Percentiles rank a stretch among this genome's conserved stretches.
Evolutionary conservation across 2,888 invertebrate species (phyloP).

Genomic region (Cryptophagus acutangulus): DNA sequence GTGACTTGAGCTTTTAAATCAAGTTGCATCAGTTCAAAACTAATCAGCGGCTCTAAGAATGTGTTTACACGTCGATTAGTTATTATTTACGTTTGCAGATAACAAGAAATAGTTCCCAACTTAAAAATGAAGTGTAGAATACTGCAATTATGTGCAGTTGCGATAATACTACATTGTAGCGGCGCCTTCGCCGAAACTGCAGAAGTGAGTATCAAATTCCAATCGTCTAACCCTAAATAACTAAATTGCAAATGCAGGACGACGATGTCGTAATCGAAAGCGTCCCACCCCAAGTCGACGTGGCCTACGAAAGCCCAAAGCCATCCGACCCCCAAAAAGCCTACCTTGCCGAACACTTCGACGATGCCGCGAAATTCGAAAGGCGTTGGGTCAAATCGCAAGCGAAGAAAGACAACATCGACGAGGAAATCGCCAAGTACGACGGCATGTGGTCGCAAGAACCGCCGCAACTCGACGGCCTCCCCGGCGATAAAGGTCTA

Average conservation of each 20-base stretch:
- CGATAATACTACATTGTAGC: conserved; percentile 8
- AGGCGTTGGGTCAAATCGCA: conserved; percentile 82
- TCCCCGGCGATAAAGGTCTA: conserved; percentile 77
- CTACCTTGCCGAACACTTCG: conserved; percentile 83
- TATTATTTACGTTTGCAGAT: too few relatives aligned
- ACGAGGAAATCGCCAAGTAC: conserved; percentile 90
- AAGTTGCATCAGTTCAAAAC: too few relatives aligned
- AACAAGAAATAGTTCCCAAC: too few relatives aligned
- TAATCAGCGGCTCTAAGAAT: too few relatives aligned
- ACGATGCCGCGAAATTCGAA: conserved; percentile 65
- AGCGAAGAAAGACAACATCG: conserved; percentile 75
- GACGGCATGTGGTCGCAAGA: conserved; percentile 82
- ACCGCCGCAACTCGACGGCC: conserved; percentile 67
- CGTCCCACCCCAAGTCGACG: conserved; percentile 40
- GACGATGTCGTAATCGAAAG: conserved; percentile 41
- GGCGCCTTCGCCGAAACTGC: conserved; percentile 11
- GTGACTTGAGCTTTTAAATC: too few relatives aligned
- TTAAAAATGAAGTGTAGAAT: conserved; percentile 1
- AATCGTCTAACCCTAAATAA: neutral
- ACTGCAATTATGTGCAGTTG: conserved; percentile 5
- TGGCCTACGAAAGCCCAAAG: conserved; percentile 68
- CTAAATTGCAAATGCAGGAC: neutral
- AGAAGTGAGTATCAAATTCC: conserved; percentile 10
- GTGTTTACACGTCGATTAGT: too few relatives aligned
- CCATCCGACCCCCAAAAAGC: conserved; percentile 57